Percentiles rank a stretch among this genome's conserved stretches.
Conservation (phyloP, 1,140 invertebrate genomes). For the Dendrolimus kikuchii region DNA sequence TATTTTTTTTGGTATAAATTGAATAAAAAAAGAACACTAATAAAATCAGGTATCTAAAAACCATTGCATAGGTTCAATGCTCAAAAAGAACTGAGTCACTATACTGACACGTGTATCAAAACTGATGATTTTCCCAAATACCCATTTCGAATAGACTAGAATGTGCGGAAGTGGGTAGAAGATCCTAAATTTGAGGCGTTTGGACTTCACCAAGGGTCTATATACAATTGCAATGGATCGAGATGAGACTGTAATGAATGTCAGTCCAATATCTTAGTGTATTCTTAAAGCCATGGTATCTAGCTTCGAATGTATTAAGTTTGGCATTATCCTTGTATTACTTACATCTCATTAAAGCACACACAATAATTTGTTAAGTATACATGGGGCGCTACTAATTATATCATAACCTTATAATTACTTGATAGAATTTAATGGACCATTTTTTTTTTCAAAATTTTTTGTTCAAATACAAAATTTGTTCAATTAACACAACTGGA, state of each 20-base stretch:
- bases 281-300: conserved; percentile 53
- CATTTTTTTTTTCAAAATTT: conserved; percentile 48
- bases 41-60: conserved; percentile 58
- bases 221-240: conserved; percentile 52
- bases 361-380: conserved; percentile 38
- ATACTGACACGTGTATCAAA: too few relatives aligned
- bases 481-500: conserved; percentile 4
- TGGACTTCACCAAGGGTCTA: conserved; percentile 20
- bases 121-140: conserved; percentile 1
- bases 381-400: conserved; percentile 38
- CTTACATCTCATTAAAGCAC: conserved; percentile 37
- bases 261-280: conserved; percentile 43
- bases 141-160: conserved; percentile 41
- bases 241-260: conserved; percentile 26
- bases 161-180: conserved; percentile 11
- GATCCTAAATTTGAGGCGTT: too few relatives aligned
- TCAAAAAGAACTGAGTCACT: too few relatives aligned
- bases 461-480: conserved; percentile 30
- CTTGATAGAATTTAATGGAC: conserved; percentile 63
- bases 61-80: neutral
- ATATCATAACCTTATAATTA: conserved; percentile 42
- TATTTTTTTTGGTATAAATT: conserved; percentile 69
- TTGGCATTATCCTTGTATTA: conserved; percentile 39
- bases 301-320: conserved; percentile 52
- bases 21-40: conserved; percentile 50